Conservation (phyloP, 2,113 vertebrate species). For the Alces alces region DNA sequence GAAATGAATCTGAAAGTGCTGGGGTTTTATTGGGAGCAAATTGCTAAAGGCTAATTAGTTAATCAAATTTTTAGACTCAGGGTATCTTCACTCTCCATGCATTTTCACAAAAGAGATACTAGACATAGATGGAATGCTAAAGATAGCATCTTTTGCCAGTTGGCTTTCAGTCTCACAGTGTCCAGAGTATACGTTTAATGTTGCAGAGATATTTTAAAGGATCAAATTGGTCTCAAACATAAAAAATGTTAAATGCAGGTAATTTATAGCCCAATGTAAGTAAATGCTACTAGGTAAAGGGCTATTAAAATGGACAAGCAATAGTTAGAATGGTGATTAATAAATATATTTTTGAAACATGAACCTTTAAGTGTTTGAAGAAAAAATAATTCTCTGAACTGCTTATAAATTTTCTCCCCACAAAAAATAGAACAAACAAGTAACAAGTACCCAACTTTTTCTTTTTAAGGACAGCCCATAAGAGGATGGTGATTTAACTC, state of each 20-base stretch:
- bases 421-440: background rate
- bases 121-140: background rate
- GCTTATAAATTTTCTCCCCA: background rate
- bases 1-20: background rate
- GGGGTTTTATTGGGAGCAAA: background rate
- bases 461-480: background rate
- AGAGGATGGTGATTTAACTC: background rate
- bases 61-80: background rate
- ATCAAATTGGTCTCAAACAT: background rate
- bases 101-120: background rate
- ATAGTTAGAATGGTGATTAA: background rate
- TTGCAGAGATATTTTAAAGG: background rate
- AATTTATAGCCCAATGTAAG: background rate
- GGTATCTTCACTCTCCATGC: background rate
- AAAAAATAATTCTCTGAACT: conserved; percentile 3
- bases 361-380: background rate
- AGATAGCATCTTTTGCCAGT: background rate
- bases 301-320: background rate
- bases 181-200: background rate
- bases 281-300: conserved; percentile 17
- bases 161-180: background rate
- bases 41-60: background rate
- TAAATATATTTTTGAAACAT: background rate
- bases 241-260: background rate
- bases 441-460: background rate